These are phyloP conservation scores for Andrena dorsata DNA, from an alignment of 2,888 invertebrate genomes.

Conservation along the genomic window DNA sequence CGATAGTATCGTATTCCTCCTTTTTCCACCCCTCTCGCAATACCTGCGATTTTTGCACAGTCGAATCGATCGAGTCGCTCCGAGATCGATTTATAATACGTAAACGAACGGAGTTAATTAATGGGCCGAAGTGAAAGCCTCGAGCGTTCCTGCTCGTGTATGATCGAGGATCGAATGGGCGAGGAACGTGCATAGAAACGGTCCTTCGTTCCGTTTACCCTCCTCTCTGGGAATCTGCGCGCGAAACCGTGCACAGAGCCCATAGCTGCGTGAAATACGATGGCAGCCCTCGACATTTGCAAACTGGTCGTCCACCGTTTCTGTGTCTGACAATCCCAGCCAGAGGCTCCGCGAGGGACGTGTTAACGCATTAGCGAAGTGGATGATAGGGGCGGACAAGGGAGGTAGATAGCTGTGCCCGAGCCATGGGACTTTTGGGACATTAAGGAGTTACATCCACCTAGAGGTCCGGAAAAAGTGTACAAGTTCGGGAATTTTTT, in stretches of 20 bases:
- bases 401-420: background rate
- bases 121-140: slow-evolving; percentile 41
- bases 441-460: background rate
- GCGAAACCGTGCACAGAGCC: slow-evolving; percentile 1
- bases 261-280: slow-evolving; percentile 46
- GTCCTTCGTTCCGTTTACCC: slow-evolving; percentile 52
- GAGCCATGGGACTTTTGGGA: background rate
- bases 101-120: slow-evolving; percentile 38
- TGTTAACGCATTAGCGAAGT: slow-evolving; percentile 34
- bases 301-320: slow-evolving; percentile 53
- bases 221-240: slow-evolving; percentile 36
- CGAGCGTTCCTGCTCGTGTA: slow-evolving; percentile 24
- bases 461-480: no score
- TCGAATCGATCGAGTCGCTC: slow-evolving; percentile 11
- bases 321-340: slow-evolving; percentile 28
- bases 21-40: background rate
- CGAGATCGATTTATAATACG: slow-evolving; percentile 9
- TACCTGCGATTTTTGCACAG: background rate
- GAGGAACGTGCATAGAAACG: slow-evolving; percentile 51
- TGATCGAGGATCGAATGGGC: slow-evolving; percentile 39
- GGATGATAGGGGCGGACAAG: slow-evolving; percentile 9
- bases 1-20: background rate
- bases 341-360: slow-evolving; percentile 7
- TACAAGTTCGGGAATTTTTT: no score
- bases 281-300: slow-evolving; percentile 51